A percentile compares a stretch with the other conserved stretches of the same genome.
Conservation (phyloP, 2,888 invertebrate species). For the Eutolmus rufibarbis region DNA sequence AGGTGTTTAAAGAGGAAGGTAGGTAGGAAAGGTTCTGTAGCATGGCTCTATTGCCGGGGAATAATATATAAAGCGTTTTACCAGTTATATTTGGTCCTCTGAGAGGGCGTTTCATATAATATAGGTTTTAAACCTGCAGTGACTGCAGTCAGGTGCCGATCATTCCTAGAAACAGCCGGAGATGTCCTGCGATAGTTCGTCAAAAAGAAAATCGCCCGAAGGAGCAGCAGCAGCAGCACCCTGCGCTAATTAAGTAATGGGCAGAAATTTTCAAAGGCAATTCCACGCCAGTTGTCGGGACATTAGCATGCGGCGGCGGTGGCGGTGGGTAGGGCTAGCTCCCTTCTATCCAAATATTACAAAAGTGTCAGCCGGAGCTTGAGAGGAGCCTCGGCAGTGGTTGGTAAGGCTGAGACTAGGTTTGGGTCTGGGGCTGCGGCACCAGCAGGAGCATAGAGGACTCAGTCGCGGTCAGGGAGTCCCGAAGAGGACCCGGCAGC, state of each 20-base stretch:
- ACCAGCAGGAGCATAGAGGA: background rate
- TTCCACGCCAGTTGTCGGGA: background rate
- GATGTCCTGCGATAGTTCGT: background rate
- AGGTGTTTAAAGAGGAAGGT: background rate
- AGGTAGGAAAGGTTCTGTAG: background rate
- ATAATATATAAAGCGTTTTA: background rate
- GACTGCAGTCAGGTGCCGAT: background rate
- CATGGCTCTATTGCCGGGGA: background rate
- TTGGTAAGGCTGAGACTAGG: background rate
- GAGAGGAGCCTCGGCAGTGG: background rate
- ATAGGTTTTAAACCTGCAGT: background rate
- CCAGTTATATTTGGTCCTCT: background rate
- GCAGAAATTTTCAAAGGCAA: background rate
- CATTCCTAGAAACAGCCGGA: background rate
- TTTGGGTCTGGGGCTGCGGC: background rate
- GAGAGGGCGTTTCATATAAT: background rate
- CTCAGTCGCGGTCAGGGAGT: background rate
- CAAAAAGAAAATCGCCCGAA: background rate
- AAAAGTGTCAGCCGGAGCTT: background rate
- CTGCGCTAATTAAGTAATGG: conserved; percentile 27
- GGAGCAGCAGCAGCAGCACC: background rate
- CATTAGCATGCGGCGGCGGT: background rate
- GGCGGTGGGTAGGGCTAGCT: background rate
- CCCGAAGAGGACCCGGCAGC: background rate
- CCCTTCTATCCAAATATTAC: conserved; percentile 5